These are phyloP conservation scores for Cephus sareptanus DNA, from an alignment of 2,888 invertebrate genomes.

Conservation along the genomic window DNA sequence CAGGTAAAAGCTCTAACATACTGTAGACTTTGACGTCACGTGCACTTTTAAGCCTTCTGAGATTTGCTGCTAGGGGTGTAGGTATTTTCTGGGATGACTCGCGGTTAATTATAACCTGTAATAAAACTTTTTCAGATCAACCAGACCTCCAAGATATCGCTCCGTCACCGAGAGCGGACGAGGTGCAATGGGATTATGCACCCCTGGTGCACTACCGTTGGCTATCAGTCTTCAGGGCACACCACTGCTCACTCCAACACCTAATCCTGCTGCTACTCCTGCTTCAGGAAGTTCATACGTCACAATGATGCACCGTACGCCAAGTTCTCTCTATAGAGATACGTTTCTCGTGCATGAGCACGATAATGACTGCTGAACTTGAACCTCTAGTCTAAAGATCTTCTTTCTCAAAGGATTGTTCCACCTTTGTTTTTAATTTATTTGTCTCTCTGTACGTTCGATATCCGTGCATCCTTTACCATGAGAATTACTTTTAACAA, in stretches of 20 bases:
- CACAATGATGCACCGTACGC: slow-evolving; percentile 49
- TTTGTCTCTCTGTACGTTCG: neutral
- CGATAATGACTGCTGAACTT: slow-evolving; percentile 24
- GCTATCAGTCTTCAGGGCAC: slow-evolving; percentile 82
- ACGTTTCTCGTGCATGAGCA: slow-evolving; percentile 45
- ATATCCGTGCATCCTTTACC: neutral
- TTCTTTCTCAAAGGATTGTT: neutral
- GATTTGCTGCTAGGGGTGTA: neutral
- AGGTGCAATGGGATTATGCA: slow-evolving; percentile 78
- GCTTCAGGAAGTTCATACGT: slow-evolving; percentile 60
- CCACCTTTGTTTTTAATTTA: neutral
- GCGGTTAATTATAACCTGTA: slow-evolving; percentile 5
- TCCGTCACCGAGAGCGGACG: slow-evolving; percentile 76
- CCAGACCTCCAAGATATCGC: slow-evolving; percentile 77
- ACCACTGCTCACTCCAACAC: slow-evolving; percentile 57
- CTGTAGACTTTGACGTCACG: neutral
- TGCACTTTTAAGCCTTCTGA: neutral
- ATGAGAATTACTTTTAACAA: neutral
- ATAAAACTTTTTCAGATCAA: slow-evolving; percentile 69
- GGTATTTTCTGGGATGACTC: neutral
- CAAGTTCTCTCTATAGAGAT: slow-evolving; percentile 46
- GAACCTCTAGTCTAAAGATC: neutral
- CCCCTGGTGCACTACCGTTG: slow-evolving; percentile 78
- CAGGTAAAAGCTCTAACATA: slow-evolving; percentile 68
- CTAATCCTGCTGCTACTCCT: slow-evolving; percentile 43